Percentiles rank a stretch among this genome's conserved stretches.
Evolutionary conservation across 2,113 vertebrate species (phyloP).

Genomic region (Hyla sarda): DNA sequence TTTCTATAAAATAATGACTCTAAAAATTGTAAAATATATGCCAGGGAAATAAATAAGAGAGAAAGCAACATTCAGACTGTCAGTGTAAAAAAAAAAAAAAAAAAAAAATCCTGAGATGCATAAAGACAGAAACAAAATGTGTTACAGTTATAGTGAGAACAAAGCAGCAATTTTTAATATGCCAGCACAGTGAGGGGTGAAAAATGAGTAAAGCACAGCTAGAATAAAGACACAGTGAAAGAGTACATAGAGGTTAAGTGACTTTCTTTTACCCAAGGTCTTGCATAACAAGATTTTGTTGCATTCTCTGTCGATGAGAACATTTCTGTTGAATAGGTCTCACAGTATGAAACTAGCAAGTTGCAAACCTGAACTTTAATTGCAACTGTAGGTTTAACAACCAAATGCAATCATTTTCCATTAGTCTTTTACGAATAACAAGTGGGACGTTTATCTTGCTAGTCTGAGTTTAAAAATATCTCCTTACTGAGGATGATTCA

Average conservation of each 20-base stretch:
- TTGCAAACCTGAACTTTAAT: slow-evolving; percentile 55
- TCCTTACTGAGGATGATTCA: neutral
- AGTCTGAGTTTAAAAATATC: neutral
- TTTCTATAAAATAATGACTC: neutral
- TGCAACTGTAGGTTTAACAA: slow-evolving; percentile 50
- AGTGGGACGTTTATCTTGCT: neutral
- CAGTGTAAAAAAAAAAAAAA: slow-evolving; percentile 39
- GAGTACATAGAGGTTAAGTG: slow-evolving; percentile 59
- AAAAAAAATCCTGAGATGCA: slow-evolving; percentile 49
- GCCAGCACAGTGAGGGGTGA: slow-evolving; percentile 58
- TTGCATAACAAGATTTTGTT: slow-evolving; percentile 58
- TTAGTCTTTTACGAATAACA: neutral
- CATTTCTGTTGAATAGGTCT: slow-evolving; percentile 58
- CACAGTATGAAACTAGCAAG: slow-evolving; percentile 50
- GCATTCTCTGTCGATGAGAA: slow-evolving; percentile 58
- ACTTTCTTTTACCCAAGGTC: slow-evolving; percentile 51
- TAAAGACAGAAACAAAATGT: slow-evolving; percentile 55
- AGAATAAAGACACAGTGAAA: slow-evolving; percentile 57
- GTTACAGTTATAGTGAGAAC: slow-evolving; percentile 55
- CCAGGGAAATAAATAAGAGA: slow-evolving; percentile 22
- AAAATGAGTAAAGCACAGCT: slow-evolving; percentile 59
- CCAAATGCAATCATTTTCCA: slow-evolving; percentile 33
- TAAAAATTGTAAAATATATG: slow-evolving; percentile 6
- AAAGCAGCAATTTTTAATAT: slow-evolving; percentile 60
- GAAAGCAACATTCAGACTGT: slow-evolving; percentile 30